Evolutionary conservation across 2,113 vertebrate genomes (phyloP).

Genomic region (Rutilus rutilus): DNA sequence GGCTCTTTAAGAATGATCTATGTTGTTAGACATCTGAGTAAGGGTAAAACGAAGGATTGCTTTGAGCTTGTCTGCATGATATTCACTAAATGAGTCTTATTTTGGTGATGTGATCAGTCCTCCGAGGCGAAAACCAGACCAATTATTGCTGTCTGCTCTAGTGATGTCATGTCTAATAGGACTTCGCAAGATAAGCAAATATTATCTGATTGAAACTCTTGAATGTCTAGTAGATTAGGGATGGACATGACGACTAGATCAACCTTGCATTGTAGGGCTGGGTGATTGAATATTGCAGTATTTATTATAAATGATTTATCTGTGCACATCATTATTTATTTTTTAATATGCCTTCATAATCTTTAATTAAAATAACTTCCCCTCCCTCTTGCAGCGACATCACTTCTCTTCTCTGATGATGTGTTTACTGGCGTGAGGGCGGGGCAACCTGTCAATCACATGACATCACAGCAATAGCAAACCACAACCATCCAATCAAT

Average conservation of each 20-base stretch:
- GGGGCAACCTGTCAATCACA: no score
- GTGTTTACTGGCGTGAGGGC: no score
- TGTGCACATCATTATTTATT: no score
- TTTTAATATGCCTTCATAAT: no score
- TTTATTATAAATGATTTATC: no score
- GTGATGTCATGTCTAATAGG: background rate
- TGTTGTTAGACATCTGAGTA: background rate
- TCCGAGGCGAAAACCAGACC: background rate
- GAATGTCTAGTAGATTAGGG: background rate
- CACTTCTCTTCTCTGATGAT: no score
- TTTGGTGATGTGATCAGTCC: constrained; percentile 7
- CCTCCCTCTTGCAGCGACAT: no score
- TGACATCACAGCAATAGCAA: no score
- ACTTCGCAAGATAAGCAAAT: background rate
- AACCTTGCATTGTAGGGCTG: background rate
- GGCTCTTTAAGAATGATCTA: background rate
- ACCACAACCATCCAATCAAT: no score
- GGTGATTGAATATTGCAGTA: no score
- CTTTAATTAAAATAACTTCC: no score
- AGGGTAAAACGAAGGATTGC: background rate
- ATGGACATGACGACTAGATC: background rate
- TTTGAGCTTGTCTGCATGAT: background rate
- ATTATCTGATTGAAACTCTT: background rate
- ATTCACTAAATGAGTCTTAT: background rate
- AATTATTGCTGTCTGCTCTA: background rate